A percentile compares a stretch with the other conserved stretches of the same genome.
Evolutionary conservation across 2,888 invertebrate species (phyloP).

Genomic region (Drosophila tripunctata): DNA sequence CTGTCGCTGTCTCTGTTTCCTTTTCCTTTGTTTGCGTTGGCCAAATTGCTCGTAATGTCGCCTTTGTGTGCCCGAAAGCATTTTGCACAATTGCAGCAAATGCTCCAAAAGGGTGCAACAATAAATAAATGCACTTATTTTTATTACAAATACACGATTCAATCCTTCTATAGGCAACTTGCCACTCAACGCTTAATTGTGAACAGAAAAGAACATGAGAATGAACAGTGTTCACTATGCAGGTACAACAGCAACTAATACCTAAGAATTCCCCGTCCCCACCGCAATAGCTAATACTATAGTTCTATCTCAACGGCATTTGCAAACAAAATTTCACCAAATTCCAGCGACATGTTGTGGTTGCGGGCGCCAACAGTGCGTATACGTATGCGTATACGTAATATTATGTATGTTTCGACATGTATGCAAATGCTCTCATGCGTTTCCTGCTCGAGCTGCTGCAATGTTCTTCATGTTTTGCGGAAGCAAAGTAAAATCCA

Average conservation of each 20-base stretch:
- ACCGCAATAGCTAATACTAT: constrained; percentile 15
- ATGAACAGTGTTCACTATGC: not conserved
- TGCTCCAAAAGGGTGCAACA: not conserved
- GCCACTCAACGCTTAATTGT: too few species aligned
- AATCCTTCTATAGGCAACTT: not conserved
- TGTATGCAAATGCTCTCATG: constrained; percentile 7
- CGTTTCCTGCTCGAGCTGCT: not conserved
- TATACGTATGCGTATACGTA: constrained; percentile 55
- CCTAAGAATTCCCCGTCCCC: not conserved
- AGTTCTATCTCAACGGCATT: not conserved
- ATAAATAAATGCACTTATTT: not conserved
- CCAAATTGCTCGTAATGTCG: constrained; percentile 31
- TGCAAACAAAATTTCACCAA: constrained; percentile 10
- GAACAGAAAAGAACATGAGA: not conserved
- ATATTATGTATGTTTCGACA: constrained; percentile 22
- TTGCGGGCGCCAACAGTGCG: constrained; percentile 48
- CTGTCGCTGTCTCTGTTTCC: not conserved
- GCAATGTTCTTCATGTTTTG: constrained; percentile 20
- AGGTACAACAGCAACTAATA: constrained; percentile 11
- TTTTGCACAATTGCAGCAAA: constrained; percentile 14
- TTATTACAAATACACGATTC: not conserved
- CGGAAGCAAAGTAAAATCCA: not conserved
- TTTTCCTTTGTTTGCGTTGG: constrained; percentile 18
- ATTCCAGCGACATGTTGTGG: constrained; percentile 40
- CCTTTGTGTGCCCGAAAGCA: constrained; percentile 12